Base-by-base conservation (phyloP, 1,140 invertebrate genomes). In the Drosophila pseudoananassae region DNA sequence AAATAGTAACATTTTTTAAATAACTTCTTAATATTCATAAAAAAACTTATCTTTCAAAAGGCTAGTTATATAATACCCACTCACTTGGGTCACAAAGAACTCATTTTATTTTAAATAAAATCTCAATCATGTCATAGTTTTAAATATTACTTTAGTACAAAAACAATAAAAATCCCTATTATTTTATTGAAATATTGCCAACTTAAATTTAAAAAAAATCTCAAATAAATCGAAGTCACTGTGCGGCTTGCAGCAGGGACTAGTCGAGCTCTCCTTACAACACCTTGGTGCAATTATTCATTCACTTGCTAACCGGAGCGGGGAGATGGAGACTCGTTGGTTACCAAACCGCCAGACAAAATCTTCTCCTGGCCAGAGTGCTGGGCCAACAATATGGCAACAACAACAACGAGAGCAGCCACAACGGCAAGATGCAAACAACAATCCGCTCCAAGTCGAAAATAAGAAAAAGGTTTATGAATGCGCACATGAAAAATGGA, bases 401-500 rank as follows among this genome's bases (percentile, higher is more conserved):
- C 49, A 59, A 23, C 47, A 59, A 33, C 47, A 33, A 33, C 8
- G 14, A 23, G 29, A n/a, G 36, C 27, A 52, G 29, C 23, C 15
- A 25, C 33, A 51, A 66, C 61, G 50, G 43, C 49, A 36, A 57
- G 57, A 79, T 56, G 76, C 63, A 76, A 78, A 76, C 53, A 69
- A 61, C 63, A 75, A 83, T 84, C 61, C 72, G 72, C 59, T 76
- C 27, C 57, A 40, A 75, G 69, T 87, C 64, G 66, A 74, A 79
- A 80, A 90, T 80, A 64, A 75, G 74, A 76, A 78, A 83, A 85
- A 72, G 68, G 61, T 85, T 85, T 90, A 90, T 90, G 89, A 90
- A 90, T 83, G 89, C 89, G 78, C 76, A 80, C 68, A 90, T 91
- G 89, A 91, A 85, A 91, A 89, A 91, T 91, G 89, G 74, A 90